Percentiles rank a stretch among this genome's conserved stretches.
Evolutionary conservation across 1,140 invertebrate species (phyloP).

Genomic region (Orussus abietinus): DNA sequence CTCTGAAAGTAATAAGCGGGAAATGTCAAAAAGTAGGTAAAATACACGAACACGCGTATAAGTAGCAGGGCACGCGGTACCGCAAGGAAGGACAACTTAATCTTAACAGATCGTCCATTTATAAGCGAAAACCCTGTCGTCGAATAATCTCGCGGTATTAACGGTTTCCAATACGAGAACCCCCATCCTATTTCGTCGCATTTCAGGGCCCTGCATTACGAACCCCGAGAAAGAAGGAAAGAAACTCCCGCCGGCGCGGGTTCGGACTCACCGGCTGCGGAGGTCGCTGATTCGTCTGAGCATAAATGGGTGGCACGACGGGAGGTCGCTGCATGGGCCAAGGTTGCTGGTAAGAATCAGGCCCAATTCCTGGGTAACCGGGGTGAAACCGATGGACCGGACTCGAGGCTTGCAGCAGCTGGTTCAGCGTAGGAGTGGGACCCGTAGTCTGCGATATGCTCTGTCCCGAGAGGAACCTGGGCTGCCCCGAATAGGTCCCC

Average conservation of each 20-base stretch:
- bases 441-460: constrained; percentile 72
- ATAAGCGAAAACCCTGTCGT: no score
- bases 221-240: neutral
- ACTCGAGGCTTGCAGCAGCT: constrained; percentile 76
- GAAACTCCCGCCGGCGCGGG: no score
- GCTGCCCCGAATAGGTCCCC: constrained; percentile 42
- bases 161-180: no score
- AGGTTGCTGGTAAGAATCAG: constrained; percentile 49
- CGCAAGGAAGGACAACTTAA: no score
- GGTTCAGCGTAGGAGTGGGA: constrained; percentile 87
- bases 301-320: constrained; percentile 47
- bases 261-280: constrained; percentile 47
- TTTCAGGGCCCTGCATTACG: neutral
- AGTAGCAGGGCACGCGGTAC: no score
- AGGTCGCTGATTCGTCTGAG: constrained; percentile 46
- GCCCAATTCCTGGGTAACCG: constrained; percentile 48
- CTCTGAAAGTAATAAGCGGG: constrained; percentile 30
- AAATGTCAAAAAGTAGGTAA: constrained; percentile 1
- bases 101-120: no score
- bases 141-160: no score
- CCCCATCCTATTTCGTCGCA: no score
- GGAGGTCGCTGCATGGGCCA: constrained; percentile 51
- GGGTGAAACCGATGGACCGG: constrained; percentile 58
- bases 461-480: constrained; percentile 59
- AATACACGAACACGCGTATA: constrained; percentile 5